phyloP scores from a whole-genome alignment of 2,113 vertebrate species.

The Thunnus thynnus region DNA sequence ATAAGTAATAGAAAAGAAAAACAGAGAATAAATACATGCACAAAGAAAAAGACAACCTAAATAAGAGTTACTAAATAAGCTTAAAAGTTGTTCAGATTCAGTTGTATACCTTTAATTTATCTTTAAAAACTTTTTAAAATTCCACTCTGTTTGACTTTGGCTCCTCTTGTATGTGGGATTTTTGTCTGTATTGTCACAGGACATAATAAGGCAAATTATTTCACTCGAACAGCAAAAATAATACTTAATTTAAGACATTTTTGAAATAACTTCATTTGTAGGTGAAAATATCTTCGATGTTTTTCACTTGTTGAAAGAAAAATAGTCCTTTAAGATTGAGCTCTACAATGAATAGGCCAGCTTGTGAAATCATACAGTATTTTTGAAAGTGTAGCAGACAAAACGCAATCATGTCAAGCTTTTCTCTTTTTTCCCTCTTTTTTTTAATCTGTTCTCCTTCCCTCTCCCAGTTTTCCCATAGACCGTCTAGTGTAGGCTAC shows the following conservation, averaged over 20 bases:
- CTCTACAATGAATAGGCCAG: background rate
- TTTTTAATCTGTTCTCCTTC: background rate
- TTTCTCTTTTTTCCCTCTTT: background rate
- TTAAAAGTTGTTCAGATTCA: background rate
- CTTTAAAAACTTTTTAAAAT: no score
- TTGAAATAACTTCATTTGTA: background rate
- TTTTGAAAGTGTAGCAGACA: background rate
- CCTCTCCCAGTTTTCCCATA: background rate
- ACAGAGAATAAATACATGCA: no score
- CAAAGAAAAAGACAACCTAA: background rate
- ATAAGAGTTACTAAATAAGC: background rate
- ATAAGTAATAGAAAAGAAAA: no score
- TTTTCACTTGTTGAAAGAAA: background rate
- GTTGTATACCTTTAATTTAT: no score
- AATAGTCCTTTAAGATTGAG: background rate
- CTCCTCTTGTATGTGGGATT: background rate
- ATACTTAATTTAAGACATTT: background rate
- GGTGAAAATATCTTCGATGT: background rate
- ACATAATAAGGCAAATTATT: background rate
- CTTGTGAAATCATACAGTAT: background rate
- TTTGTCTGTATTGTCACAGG: background rate
- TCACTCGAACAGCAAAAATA: background rate
- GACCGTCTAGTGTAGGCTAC: constrained; percentile 6
- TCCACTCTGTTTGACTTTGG: no score
- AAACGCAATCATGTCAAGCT: background rate